These are phyloP conservation scores for Bungarus multicinctus DNA, from an alignment of 2,113 vertebrate genomes.

Conservation along the genomic window DNA sequence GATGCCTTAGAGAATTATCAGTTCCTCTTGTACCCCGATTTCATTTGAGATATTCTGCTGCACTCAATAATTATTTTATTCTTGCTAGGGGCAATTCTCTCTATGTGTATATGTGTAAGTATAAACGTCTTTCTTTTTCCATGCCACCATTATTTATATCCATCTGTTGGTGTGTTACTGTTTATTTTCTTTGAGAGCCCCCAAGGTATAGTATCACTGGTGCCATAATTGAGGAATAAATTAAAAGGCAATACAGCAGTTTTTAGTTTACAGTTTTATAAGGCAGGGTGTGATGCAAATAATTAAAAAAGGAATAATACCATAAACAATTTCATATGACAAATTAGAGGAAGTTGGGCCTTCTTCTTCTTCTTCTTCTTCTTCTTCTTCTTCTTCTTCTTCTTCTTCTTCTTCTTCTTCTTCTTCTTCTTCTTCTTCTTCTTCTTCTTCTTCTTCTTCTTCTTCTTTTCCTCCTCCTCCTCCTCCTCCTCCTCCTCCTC, in stretches of 20 bases:
- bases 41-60: neutral
- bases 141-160: neutral
- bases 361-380: neutral
- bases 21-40: neutral
- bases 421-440: no score
- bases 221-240: neutral
- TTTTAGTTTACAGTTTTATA: neutral
- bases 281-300: neutral
- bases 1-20: neutral
- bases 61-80: neutral
- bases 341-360: neutral
- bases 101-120: neutral
- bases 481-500: neutral
- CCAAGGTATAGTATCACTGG: neutral
- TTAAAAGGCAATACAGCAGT: neutral
- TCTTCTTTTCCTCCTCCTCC: no score
- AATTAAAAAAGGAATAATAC: neutral
- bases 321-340: neutral
- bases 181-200: neutral
- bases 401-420: no score
- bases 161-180: neutral
- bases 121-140: neutral
- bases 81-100: neutral
- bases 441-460: fast-evolving
- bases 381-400: no score